Conservation (phyloP, 1,140 invertebrate species). For the Aphaenogaster rudis region DNA sequence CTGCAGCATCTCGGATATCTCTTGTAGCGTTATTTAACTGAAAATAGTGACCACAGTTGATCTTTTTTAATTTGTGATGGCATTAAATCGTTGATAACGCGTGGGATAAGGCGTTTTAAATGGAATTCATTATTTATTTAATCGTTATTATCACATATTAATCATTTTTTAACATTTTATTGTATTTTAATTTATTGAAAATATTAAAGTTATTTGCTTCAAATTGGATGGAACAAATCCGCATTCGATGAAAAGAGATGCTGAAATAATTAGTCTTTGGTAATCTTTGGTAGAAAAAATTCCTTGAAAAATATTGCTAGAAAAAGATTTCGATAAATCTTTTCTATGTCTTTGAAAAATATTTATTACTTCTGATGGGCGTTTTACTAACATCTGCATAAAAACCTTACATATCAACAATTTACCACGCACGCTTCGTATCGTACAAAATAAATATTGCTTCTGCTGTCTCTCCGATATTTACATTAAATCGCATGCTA, state of each 20-base stretch:
- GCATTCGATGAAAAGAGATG: neutral
- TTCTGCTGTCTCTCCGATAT: slow-evolving; percentile 14
- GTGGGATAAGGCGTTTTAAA: neutral
- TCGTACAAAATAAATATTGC: slow-evolving; percentile 30
- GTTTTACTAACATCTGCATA: neutral
- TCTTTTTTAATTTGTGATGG: neutral
- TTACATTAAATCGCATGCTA: slow-evolving; percentile 41
- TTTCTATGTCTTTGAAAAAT: neutral
- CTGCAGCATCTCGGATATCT: neutral
- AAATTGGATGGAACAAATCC: neutral
- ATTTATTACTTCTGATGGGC: neutral
- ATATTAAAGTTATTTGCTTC: neutral
- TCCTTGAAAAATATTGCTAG: neutral
- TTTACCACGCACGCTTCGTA: neutral
- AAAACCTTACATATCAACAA: neutral
- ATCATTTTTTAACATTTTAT: neutral
- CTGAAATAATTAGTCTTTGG: neutral
- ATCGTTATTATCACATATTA: neutral
- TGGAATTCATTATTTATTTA: slow-evolving; percentile 4
- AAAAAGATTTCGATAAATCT: neutral
- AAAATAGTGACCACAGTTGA: neutral
- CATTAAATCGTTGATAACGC: neutral
- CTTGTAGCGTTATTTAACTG: neutral
- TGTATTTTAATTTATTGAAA: neutral
- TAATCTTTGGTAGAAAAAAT: neutral